Evolutionary conservation across 2,113 vertebrate species (phyloP), one percentile per base, ranked within the genome.

Genomic region (Saguinus midas): DNA sequence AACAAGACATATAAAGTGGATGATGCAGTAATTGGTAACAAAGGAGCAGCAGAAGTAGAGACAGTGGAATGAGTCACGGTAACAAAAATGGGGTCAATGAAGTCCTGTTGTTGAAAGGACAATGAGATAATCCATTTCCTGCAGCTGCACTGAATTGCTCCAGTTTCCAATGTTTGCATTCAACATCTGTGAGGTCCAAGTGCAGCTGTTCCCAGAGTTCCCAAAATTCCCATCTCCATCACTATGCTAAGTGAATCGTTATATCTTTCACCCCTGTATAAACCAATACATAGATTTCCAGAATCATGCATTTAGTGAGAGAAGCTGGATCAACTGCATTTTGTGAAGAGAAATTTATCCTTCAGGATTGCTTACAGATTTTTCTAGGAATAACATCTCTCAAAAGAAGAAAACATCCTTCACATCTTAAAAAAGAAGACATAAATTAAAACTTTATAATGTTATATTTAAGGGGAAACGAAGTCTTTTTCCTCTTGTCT

Each of bases 341-440:
- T 66, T 87, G 48, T 52, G 37, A 91, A 89, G 27, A 88, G 27
- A 96, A 92, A n/a, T 92, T 96, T 61, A 92, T 43, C 16, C 84
- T 96, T 90, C 95, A 96, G 87, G 27, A 21, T 52, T 79, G 32
- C 27, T 68, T 61, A 73, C 23, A 21, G 29, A 12, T n/a, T 96
- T 93, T 82, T 83, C 90, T 73, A 93, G 52, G 45, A 91, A 45
- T 83, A 96, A 61, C 6, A 86, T 37, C 17, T 25, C 12, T 40
- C 18, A 18, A 48, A 83, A 83, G 35, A 91, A 96, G 29, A 93
- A 90, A 93, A 57, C 32, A 79, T 61, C 45, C 52, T 96, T 37
- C 27, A 61, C 4, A 81, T 83, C 57, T 96, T 79, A 76, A 83
- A 20, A 72, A 50, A 80, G 78, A 16, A 78, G 40, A 85, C 11